Base-by-base conservation (phyloP, 2,888 invertebrate genomes). In the Caenorhabditis sinica region DNA sequence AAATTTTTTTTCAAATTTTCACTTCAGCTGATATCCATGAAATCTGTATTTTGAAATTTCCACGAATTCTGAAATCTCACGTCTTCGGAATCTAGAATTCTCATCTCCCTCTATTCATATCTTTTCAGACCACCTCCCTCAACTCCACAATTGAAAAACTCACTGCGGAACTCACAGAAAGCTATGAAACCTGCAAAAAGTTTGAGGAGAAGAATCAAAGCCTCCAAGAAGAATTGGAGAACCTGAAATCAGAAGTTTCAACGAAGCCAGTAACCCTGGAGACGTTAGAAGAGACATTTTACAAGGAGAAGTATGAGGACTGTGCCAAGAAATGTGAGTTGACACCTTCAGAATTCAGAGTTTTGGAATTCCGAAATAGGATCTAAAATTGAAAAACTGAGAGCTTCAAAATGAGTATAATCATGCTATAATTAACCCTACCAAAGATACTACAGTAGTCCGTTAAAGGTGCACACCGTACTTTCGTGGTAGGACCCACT, bases 251-350 rank as follows among this genome's bases (percentile, higher is more conserved):
- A 13, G 72, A 73, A 43, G 53, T 69, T 30, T 51, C 58, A 61
- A n/a, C 58, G 17, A 58, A 61, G 40, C 72, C 81, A n/a, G 74
- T 74, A 23, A 73, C 74, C 5, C 45, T 82, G 23, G 69, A 71
- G 30, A 25, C 66, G 0, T 11, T 77, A 9, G 81, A 81, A 66
- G 81, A 81, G 23, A 60, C 61, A 2, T 81, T 74, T 13, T 81
- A 81, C 33, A 58, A 30, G 68, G 73, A 81, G 6, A 81, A 81
- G 49, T 81, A 66, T 30, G 81, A 81, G 25, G 81, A 81, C 8
- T 20, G 23, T 23, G 30, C 36, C 15, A 60, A 25, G n/a, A 74
- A 61, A 40, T 74, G 81, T 81, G 58, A 72, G 81, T 71, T 63
- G 17, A 30, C 33, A 15, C 15, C 23, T 23, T 23, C 5, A 1